phyloP scores from a whole-genome alignment of 2,113 vertebrate species.

The Tachysurus fulvidraco region DNA sequence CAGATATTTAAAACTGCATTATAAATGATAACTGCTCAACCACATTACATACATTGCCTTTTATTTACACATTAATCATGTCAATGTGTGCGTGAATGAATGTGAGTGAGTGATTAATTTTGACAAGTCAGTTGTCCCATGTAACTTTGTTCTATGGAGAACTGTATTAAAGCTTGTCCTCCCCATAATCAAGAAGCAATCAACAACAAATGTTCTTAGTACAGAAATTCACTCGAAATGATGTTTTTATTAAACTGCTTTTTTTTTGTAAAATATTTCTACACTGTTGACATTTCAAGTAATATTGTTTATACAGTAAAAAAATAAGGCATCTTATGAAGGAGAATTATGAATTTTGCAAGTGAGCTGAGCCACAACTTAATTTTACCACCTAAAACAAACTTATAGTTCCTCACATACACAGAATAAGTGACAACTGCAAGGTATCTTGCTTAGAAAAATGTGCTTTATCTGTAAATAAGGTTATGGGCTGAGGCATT shows the following conservation, averaged over 20 bases:
- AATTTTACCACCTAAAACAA: conserved; percentile 27
- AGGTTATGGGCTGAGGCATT: not conserved
- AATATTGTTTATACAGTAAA: conserved; percentile 27
- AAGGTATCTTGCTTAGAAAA: not conserved
- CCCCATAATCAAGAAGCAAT: conserved; percentile 31
- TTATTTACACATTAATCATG: conserved; percentile 28
- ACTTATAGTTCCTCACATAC: conserved; percentile 7
- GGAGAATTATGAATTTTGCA: conserved; percentile 23
- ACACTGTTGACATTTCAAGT: conserved; percentile 39
- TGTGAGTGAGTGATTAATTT: not conserved
- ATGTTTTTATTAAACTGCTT: conserved; percentile 50
- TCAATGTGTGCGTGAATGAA: conserved; percentile 18
- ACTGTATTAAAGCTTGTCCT: conserved; percentile 32
- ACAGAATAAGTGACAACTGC: conserved; percentile 2
- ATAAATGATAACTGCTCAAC: conserved; percentile 19
- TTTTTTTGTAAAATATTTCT: conserved; percentile 57
- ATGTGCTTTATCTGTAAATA: not conserved
- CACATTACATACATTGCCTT: not conserved
- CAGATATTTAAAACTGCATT: not conserved
- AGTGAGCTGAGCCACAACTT: conserved; percentile 32
- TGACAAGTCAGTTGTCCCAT: conserved; percentile 40
- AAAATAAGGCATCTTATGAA: conserved; percentile 29
- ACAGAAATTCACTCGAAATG: conserved; percentile 41
- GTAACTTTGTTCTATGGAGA: conserved; percentile 31
- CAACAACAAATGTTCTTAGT: conserved; percentile 43